Evolutionary conservation across 2,888 invertebrate species (phyloP), one percentile per base, ranked within the genome.

Genomic region (Oxyteleia sp.): DNA sequence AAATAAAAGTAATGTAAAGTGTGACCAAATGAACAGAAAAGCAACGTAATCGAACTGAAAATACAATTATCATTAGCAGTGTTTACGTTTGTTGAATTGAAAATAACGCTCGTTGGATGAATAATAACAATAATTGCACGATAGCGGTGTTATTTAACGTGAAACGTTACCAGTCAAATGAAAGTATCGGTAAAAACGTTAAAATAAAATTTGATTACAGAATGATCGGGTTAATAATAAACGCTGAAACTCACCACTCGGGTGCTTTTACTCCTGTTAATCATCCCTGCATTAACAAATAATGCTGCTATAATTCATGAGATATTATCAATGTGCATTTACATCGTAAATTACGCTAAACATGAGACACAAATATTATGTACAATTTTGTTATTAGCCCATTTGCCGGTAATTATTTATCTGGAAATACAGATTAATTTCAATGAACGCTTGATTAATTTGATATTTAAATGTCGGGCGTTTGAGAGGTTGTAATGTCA

Each of bases 201-300:
- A 59, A 43, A 26, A 38, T 20, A 59, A 59, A 59, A 32, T 55
- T 2, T 41, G 2, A 15, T 13, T 15, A 4, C 8, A 15, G 55
- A 29, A 4, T 38, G 20, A 2, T 38, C 59, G 0, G 63, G 1
- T 45, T 81, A 82, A 84, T 47, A 82, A 53, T 57, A 41, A 79
- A 35, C 13, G 53, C 55, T 38, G 15, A 4, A 76, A 71, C 81
- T 75, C 74, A 93, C 93, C 91, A 90, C 89, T 89, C 92, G 88
- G 78, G 90, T 89, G 84, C 89, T 90, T 87, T 92, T 93, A 79
- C 87, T 90, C 88, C 93, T 92, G 85, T 81, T 81, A 74, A 92
- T 89, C 93, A 93, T 93, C 84, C 90, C 91, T 89, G 78, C 59
- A 59, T 76, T 57, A 76, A 82, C 69, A 76, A 71, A 74, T 61